Conservation (phyloP, 2,797 vertebrate species). For the Halcyon chelicuti region DNA sequence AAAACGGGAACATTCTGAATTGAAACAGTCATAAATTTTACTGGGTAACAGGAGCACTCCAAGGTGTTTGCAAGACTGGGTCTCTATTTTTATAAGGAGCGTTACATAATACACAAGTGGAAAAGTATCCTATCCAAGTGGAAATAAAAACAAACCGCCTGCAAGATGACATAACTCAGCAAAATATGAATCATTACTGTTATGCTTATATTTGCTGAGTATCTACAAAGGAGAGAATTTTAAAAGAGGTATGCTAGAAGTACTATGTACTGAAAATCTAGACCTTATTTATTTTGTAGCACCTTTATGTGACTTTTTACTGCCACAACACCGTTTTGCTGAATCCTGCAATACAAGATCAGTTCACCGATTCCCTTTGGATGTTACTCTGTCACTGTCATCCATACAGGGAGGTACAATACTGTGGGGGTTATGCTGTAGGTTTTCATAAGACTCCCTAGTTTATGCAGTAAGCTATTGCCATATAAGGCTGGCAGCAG, state of each 20-base stretch:
- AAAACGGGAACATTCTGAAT: not conserved
- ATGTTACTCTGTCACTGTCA: not conserved
- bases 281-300: slow-evolving; percentile 35
- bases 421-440: rapidly evolving
- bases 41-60: not conserved
- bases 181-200: not conserved
- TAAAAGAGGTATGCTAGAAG: not conserved
- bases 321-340: not conserved
- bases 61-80: not conserved
- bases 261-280: slow-evolving; percentile 11
- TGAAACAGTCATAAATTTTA: not conserved
- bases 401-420: rapidly evolving
- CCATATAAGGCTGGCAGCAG: not conserved
- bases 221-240: not conserved
- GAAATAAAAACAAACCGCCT: slow-evolving; percentile 20
- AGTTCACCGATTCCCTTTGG: not conserved
- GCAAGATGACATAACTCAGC: slow-evolving; percentile 6
- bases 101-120: not conserved
- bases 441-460: not conserved
- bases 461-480: not conserved
- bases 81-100: slow-evolving; percentile 10
- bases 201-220: not conserved
- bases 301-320: not conserved
- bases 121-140: not conserved
- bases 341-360: not conserved